phyloP scores from a whole-genome alignment of 2,888 invertebrate genomes.

The Dicranocentrus wangi region DNA sequence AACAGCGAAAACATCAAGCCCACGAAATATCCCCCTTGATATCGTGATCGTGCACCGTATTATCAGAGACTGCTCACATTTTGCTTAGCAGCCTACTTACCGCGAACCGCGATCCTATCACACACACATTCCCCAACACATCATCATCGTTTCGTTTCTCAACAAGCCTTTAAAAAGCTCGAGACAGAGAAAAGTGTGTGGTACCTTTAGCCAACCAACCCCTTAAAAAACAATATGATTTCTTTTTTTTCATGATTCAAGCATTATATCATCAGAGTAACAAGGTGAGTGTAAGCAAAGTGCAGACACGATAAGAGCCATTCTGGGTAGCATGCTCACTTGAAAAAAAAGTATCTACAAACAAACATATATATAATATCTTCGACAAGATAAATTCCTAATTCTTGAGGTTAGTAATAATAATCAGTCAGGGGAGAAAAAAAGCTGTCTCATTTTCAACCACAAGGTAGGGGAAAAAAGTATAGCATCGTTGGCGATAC shows the following conservation, averaged over 20 bases:
- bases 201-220: constrained; percentile 25
- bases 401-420: constrained; percentile 65
- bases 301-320: constrained; percentile 4
- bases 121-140: constrained; percentile 1
- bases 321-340: constrained; percentile 1
- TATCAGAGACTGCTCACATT: constrained; percentile 4
- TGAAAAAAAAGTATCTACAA: constrained; percentile 43
- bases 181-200: constrained; percentile 8
- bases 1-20: not conserved
- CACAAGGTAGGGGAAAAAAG: constrained; percentile 50
- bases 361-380: constrained; percentile 62
- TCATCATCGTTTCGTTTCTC: constrained; percentile 23
- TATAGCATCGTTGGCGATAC: constrained; percentile 24
- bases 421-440: constrained; percentile 58
- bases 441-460: constrained; percentile 63
- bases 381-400: constrained; percentile 65
- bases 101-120: constrained; percentile 22
- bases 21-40: constrained; percentile 1
- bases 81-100: not conserved
- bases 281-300: constrained; percentile 15
- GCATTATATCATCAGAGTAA: constrained; percentile 36
- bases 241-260: constrained; percentile 40
- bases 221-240: constrained; percentile 42
- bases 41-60: constrained; percentile 46
- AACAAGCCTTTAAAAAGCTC: constrained; percentile 18